phyloP scores from a whole-genome alignment of 2,113 vertebrate species.

The Mesoclemmys tuberculata region DNA sequence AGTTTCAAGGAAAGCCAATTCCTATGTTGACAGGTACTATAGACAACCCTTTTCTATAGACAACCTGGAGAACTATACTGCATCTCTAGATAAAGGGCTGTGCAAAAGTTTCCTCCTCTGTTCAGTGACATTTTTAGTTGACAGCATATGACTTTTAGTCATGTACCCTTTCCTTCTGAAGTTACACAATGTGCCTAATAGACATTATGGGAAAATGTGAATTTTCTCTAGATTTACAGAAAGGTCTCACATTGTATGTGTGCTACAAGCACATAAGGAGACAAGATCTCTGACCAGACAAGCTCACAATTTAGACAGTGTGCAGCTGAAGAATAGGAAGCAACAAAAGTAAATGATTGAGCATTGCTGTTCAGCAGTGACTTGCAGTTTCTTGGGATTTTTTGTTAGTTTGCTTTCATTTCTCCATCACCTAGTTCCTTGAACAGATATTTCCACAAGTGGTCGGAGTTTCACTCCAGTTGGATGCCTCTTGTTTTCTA shows the following conservation, averaged over 20 bases:
- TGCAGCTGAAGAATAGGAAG: not conserved
- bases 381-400: not conserved
- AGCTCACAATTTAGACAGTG: not conserved
- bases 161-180: not conserved
- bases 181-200: not conserved
- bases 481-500: not conserved
- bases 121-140: not conserved
- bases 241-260: not conserved
- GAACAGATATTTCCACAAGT: not conserved
- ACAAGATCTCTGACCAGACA: not conserved
- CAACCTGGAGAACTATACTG: not conserved
- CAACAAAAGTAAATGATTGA: not conserved
- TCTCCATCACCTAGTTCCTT: not conserved
- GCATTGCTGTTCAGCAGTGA: not conserved
- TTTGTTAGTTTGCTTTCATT: not conserved
- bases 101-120: not conserved
- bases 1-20: not conserved
- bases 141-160: not conserved
- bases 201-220: not conserved
- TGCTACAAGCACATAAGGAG: not conserved
- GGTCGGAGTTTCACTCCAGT: not conserved
- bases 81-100: not conserved
- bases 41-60: not conserved
- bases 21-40: constrained; percentile 19
- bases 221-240: not conserved